Evolutionary conservation across 2,888 invertebrate genomes (phyloP).

Genomic region (Bombylius discolor): DNA sequence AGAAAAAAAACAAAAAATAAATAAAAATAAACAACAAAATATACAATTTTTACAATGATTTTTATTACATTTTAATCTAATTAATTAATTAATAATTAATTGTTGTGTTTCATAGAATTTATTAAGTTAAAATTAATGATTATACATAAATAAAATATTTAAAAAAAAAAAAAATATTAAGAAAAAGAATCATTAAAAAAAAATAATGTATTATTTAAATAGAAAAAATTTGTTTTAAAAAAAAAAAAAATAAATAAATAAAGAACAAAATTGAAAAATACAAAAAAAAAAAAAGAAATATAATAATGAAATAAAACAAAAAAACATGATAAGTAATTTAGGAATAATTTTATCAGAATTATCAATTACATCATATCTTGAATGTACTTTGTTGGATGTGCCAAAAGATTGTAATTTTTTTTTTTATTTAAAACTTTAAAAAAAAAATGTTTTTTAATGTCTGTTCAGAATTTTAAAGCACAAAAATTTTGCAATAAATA

Average conservation of each 20-base stretch:
- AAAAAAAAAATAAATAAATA: too few species aligned
- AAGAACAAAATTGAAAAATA: too few species aligned
- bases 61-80: neutral
- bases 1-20: neutral
- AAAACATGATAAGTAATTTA: too few species aligned
- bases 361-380: neutral
- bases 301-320: too few species aligned
- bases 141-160: neutral
- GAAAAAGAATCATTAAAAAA: too few species aligned
- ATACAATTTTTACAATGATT: too few species aligned
- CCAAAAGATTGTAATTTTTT: slow-evolving; percentile 1
- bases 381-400: slow-evolving; percentile 4
- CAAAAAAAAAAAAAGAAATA: too few species aligned
- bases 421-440: neutral
- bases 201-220: neutral
- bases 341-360: neutral
- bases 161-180: neutral
- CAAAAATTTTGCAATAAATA: too few species aligned
- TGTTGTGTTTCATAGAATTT: slow-evolving; percentile 10
- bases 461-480: too few species aligned
- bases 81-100: neutral
- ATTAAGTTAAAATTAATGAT: slow-evolving; percentile 4
- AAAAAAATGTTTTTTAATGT: neutral
- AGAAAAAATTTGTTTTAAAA: neutral
- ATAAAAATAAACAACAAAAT: neutral